These are phyloP conservation scores for Pectinophora gossypiella DNA, from an alignment of 1,140 invertebrate species.

Conservation along the genomic window DNA sequence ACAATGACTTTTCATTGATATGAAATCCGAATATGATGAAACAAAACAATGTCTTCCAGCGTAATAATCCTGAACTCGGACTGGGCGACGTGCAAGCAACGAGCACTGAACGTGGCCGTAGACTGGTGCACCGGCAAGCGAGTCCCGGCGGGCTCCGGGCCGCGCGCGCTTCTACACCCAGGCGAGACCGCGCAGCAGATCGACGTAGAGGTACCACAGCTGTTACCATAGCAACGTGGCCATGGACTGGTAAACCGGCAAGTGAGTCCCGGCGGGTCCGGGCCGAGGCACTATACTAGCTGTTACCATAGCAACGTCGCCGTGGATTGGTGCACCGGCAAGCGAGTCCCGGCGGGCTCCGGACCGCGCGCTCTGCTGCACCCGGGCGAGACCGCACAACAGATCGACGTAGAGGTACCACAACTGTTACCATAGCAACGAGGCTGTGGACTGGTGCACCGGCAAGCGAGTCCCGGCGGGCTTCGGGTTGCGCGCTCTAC, in stretches of 20 bases:
- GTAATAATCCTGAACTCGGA: slow-evolving; percentile 53
- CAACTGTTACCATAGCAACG: too few relatives aligned
- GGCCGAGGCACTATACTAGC: slow-evolving; percentile 47
- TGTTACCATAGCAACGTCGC: too few relatives aligned
- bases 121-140: slow-evolving; percentile 50
- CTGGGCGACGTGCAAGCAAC: slow-evolving; percentile 38
- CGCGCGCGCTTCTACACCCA: slow-evolving; percentile 29
- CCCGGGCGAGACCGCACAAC: slow-evolving; percentile 15
- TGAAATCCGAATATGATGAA: too few relatives aligned
- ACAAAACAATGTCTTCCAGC: slow-evolving; percentile 16
- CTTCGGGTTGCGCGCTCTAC: slow-evolving; percentile 32
- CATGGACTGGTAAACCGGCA: too few relatives aligned
- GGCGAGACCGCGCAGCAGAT: slow-evolving; percentile 16
- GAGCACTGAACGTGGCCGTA: slow-evolving; percentile 27
- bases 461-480: slow-evolving; percentile 31
- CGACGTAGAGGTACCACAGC: slow-evolving; percentile 51
- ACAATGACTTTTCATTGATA: too few relatives aligned
- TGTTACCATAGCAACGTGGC: too few relatives aligned
- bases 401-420: slow-evolving; percentile 45
- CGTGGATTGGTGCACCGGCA: slow-evolving; percentile 54
- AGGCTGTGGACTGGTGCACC: slow-evolving; percentile 52
- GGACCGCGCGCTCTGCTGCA: slow-evolving; percentile 31
- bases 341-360: slow-evolving; percentile 28
- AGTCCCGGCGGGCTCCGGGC: slow-evolving; percentile 30
- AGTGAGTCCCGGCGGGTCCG: slow-evolving; percentile 29